Conservation (phyloP, 2,888 invertebrate genomes). For the Blomia tropicalis region DNA sequence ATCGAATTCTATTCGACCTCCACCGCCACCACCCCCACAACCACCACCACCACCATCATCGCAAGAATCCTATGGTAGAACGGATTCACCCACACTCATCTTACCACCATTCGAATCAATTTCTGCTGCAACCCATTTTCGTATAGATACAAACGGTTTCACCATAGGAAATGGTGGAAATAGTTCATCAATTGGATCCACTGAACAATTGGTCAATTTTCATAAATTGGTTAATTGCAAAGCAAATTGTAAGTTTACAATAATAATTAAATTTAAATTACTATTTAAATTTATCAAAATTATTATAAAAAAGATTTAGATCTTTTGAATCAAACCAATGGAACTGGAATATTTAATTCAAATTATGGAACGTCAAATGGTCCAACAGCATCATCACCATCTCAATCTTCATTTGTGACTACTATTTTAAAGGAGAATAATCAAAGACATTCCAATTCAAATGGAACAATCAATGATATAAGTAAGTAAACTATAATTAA, state of each 20-base stretch:
- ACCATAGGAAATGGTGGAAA: background rate
- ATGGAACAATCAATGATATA: too few species aligned
- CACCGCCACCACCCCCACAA: background rate
- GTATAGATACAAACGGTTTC: background rate
- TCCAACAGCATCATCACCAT: too few species aligned
- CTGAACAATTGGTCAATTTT: background rate
- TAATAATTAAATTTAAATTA: background rate
- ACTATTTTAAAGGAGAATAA: too few species aligned
- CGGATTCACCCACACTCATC: background rate
- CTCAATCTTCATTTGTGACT: too few species aligned
- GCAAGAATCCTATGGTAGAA: background rate
- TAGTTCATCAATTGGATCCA: background rate
- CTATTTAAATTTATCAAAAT: background rate
- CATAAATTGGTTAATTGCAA: slow-evolving; percentile 1
- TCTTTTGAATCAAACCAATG: too few species aligned
- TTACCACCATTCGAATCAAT: background rate
- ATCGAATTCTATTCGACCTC: background rate
- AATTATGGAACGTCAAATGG: too few species aligned
- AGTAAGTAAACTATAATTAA: too few species aligned
- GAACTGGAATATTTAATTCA: too few species aligned
- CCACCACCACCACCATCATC: background rate
- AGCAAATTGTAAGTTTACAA: background rate
- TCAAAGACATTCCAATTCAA: too few species aligned
- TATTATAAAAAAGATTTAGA: background rate
- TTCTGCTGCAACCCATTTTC: background rate